phyloP scores from a whole-genome alignment of 2,113 vertebrate genomes.

The Sceloporus tristichus region DNA sequence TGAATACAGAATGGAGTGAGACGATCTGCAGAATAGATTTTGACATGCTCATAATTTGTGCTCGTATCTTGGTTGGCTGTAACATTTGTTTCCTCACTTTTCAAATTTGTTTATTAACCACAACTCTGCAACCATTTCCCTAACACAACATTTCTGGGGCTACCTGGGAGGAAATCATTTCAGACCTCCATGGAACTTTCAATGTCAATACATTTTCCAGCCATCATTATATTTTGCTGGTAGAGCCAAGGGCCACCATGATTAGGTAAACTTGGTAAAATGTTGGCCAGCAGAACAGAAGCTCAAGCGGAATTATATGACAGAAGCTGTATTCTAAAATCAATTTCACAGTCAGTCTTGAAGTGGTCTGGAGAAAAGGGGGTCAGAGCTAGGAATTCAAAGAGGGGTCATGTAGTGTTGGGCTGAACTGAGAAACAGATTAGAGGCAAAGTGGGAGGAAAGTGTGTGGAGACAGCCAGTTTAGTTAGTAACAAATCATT shows the following conservation, averaged over 20 bases:
- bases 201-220: not conserved
- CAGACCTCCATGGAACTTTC: not conserved
- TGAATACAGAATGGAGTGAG: not conserved
- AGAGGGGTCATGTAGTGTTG: not conserved
- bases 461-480: not conserved
- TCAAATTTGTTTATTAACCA: not conserved
- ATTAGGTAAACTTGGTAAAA: not conserved
- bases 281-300: not conserved
- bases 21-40: not conserved
- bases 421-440: not conserved
- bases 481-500: not conserved
- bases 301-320: not conserved
- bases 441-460: not conserved
- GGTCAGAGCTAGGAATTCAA: not conserved
- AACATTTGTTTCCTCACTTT: not conserved
- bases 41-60: not conserved
- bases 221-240: not conserved
- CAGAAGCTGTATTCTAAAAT: not conserved
- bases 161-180: not conserved
- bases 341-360: not conserved
- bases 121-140: not conserved
- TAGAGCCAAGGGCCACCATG: not conserved
- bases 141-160: not conserved
- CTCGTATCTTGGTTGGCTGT: not conserved
- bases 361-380: not conserved